Base-by-base conservation (phyloP, 2,888 invertebrate species). In the Yponomeuta evonymella region DNA sequence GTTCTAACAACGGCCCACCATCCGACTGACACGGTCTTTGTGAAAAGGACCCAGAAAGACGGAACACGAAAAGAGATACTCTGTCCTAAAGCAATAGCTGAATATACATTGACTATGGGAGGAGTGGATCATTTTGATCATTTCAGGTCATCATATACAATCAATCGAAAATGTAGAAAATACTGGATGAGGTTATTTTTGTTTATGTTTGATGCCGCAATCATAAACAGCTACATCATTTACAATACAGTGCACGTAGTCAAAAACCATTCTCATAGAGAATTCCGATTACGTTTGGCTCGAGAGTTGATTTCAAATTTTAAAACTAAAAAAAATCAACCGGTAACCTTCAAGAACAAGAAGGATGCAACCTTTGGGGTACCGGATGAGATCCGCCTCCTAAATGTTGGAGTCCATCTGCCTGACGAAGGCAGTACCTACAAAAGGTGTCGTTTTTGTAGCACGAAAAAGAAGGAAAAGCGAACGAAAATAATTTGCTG, bases 101-200 rank as follows among this genome's bases (percentile, higher is more conserved):
- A 71, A 9, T 81, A 81, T 69, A 81, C 80, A 8, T 73, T 77
- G 2, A 77, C 69, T 65, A 81, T 80, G 79, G 79, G 79, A 15
- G 78, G 79, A 15, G 81, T 81, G 2, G 80, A 83, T 77, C 74
- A 72, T 33, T 80, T 81, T 70, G 79, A 81, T 67, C 80, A 82
- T 75, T 81, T 75, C 71, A 75, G 80, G 67, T 78, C 79, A 1
- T 80, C 81, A 2, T 82, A 81, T 70, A 77, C 79, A 65, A 78
- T 79, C 8, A 73, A 71, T 67, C 72, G 79, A 0, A 81, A 78
- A 74, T 81, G 76, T 2, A 65, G 79, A 68, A 79, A 80, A 73
- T 80, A 70, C 70, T 80, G 79, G 81, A 78, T 79, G 78, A 67
- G 79, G 71, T 73, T 81, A 43, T 76, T 79, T 65, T 77, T 77